Conservation (phyloP, 2,797 vertebrate species). For the Hozukius guyotensis region DNA sequence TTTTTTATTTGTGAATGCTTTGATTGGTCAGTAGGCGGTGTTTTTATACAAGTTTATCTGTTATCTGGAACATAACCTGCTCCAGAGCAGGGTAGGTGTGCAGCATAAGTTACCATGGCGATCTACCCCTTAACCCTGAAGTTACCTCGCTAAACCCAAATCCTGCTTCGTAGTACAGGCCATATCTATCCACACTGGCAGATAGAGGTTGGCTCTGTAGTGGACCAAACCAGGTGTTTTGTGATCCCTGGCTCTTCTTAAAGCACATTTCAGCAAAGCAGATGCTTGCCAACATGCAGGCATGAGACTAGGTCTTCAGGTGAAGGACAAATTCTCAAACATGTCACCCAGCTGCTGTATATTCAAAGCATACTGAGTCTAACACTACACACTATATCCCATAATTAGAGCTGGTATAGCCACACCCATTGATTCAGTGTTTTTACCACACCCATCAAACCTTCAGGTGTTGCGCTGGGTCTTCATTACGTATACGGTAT, state of each 20-base stretch:
- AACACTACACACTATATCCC: constrained; percentile 41
- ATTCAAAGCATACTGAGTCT: constrained; percentile 23
- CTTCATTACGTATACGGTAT: constrained; percentile 23
- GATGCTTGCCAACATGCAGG: neutral
- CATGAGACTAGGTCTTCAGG: neutral
- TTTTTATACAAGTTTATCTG: fast-evolving
- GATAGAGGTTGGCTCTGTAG: neutral
- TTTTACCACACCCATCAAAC: constrained; percentile 56
- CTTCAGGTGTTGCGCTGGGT: constrained; percentile 41
- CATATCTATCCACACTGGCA: neutral
- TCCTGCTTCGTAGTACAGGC: no score
- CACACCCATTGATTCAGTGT: constrained; percentile 54
- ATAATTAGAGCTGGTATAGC: constrained; percentile 52
- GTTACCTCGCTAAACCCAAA: no score
- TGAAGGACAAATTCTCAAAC: neutral
- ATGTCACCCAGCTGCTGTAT: neutral
- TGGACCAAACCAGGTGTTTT: neutral
- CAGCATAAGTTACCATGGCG: no score
- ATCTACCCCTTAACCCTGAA: no score
- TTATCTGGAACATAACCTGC: no score
- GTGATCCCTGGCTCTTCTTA: neutral
- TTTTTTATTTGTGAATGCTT: no score
- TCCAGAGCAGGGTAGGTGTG: no score
- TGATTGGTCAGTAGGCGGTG: fast-evolving
- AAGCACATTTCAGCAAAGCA: neutral